Percentiles rank a stretch among this genome's conserved stretches.
Conservation (phyloP, 2,113 vertebrate genomes). For the Mastomys natalensis region DNA sequence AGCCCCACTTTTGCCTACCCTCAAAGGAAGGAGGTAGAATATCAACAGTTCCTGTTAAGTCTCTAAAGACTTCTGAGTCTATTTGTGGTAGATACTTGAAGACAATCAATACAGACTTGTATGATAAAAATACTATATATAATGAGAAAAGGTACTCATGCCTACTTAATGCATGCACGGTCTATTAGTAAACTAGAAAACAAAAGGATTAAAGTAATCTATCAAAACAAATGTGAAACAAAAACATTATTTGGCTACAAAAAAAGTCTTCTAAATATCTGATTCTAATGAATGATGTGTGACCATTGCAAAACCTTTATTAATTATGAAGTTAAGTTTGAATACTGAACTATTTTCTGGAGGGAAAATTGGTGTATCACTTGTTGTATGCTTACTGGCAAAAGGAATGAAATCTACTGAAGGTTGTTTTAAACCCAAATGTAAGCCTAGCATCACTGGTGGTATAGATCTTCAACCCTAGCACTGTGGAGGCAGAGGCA, state of each 20-base stretch:
- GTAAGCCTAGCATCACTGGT: neutral
- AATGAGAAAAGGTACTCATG: neutral
- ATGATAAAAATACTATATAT: neutral
- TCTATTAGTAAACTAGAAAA: conserved; percentile 10
- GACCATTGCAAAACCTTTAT: neutral
- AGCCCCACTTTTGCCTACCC: neutral
- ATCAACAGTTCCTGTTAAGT: neutral
- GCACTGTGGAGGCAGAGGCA: neutral
- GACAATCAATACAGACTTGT: neutral
- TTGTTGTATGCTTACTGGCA: neutral
- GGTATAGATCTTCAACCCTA: neutral
- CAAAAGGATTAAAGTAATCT: neutral
- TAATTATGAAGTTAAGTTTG: neutral
- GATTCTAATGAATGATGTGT: neutral
- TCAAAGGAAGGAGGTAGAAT: neutral
- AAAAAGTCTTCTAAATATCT: neutral
- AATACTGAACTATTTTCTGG: neutral
- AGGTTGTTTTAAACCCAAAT: neutral
- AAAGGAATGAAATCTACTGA: neutral
- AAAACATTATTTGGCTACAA: neutral
- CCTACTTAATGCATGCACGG: neutral
- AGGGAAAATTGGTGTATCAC: neutral
- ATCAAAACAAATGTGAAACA: conserved; percentile 29
- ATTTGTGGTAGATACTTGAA: neutral
- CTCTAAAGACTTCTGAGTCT: neutral